Evolutionary conservation across 2,888 invertebrate genomes (phyloP).

Genomic region (Hedychridium roseum): DNA sequence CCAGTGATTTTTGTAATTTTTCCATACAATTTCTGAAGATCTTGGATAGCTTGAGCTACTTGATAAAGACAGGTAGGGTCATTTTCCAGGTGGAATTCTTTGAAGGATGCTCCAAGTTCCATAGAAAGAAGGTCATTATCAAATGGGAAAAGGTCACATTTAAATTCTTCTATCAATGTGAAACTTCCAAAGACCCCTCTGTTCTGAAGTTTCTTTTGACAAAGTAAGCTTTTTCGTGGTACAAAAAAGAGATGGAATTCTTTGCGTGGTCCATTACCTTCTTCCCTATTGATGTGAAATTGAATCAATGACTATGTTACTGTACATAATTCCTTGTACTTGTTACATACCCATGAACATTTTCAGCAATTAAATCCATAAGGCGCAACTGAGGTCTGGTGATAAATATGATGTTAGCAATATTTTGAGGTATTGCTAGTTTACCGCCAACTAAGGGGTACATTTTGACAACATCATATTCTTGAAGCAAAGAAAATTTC

Average conservation of each 20-base stretch:
- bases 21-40: conserved; percentile 87
- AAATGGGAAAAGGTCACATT: conserved; percentile 88
- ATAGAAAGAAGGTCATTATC: conserved; percentile 93
- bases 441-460: conserved; percentile 76
- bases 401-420: conserved; percentile 88
- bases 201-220: conserved; percentile 85
- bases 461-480: conserved; percentile 87
- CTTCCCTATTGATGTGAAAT: conserved; percentile 59
- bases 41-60: conserved; percentile 85
- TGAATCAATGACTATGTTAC: not conserved
- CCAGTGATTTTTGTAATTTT: conserved; percentile 89
- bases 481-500: conserved; percentile 78
- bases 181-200: conserved; percentile 83
- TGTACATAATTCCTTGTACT: not conserved
- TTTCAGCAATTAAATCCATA: conserved; percentile 87
- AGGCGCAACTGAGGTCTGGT: conserved; percentile 80
- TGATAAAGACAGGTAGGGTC: conserved; percentile 89
- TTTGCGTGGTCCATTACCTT: conserved; percentile 66
- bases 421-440: conserved; percentile 72
- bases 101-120: conserved; percentile 82
- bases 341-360: conserved; percentile 69
- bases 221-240: conserved; percentile 85
- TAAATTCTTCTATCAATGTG: conserved; percentile 81
- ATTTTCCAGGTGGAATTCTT: conserved; percentile 87
- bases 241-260: conserved; percentile 91